Percentiles rank a stretch among this genome's conserved stretches.
Conservation (phyloP, 1,140 invertebrate species). For the Plodia interpunctella region DNA sequence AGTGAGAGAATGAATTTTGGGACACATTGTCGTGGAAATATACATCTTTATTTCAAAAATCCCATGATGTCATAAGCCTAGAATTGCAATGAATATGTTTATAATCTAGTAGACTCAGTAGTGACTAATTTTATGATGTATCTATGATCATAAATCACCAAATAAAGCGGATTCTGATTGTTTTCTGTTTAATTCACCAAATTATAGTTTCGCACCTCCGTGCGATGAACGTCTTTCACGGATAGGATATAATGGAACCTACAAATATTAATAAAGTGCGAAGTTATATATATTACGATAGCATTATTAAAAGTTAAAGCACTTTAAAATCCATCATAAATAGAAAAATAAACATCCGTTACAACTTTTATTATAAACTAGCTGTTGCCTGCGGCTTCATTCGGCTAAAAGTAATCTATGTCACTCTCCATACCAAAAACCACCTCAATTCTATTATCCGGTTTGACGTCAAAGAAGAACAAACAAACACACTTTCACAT, state of each 20-base stretch:
- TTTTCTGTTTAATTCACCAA: neutral
- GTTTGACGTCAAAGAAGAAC: no score
- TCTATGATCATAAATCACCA: neutral
- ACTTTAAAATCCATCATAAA: conserved; percentile 2
- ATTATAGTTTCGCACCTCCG: conserved; percentile 1
- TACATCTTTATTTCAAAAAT: no score
- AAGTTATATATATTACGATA: conserved; percentile 6
- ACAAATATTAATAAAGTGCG: conserved; percentile 3
- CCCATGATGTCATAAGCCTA: no score
- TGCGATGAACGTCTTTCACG: neutral
- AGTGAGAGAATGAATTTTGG: no score
- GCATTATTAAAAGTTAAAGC: conserved; percentile 2
- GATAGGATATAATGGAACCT: neutral
- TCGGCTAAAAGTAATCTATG: no score
- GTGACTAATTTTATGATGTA: neutral
- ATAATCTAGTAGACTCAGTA: neutral
- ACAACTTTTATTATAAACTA: neutral
- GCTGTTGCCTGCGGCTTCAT: no score
- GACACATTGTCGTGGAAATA: no score
- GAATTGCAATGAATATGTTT: neutral
- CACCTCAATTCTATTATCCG: no score
- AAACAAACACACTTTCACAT: no score
- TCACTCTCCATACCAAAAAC: no score
- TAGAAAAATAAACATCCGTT: conserved; percentile 2
- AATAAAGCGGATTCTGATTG: neutral